Conservation (phyloP, 2,797 vertebrate genomes). For the Sphaeramia orbicularis region DNA sequence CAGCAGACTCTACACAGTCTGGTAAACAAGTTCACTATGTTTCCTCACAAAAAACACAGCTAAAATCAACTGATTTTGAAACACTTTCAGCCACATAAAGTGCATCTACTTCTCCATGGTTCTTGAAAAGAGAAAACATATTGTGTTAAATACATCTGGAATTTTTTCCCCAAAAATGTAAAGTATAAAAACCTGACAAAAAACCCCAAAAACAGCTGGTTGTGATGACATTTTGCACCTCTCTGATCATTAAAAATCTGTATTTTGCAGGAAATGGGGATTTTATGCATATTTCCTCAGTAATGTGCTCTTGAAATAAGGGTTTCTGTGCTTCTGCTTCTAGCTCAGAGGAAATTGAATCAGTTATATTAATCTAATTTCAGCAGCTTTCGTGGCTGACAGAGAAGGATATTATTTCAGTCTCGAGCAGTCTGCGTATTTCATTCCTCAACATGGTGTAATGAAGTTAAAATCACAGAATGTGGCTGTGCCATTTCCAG, state of each 20-base stretch:
- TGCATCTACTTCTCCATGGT: not conserved
- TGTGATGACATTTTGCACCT: not conserved
- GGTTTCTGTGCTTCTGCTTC: constrained; percentile 43
- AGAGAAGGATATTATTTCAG: constrained; percentile 74
- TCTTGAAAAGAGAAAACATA: not conserved
- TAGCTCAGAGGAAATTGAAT: constrained; percentile 78
- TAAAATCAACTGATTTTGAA: constrained; percentile 20
- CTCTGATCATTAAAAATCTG: constrained; percentile 24
- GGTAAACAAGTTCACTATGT: constrained; percentile 44
- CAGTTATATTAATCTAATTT: constrained; percentile 77
- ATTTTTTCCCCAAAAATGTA: not conserved
- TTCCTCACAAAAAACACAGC: constrained; percentile 2
- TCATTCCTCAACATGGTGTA: constrained; percentile 67
- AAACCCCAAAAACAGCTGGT: constrained; percentile 14
- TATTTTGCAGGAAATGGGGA: constrained; percentile 20
- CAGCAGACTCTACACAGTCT: constrained; percentile 19
- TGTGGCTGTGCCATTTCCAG: constrained; percentile 44
- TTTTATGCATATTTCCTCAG: constrained; percentile 37
- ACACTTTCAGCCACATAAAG: not conserved
- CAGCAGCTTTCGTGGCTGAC: constrained; percentile 64
- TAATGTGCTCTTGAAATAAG: constrained; percentile 37
- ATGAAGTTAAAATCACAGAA: constrained; percentile 68
- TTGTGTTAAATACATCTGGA: not conserved
- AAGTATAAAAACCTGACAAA: not conserved
- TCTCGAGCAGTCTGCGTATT: constrained; percentile 51